phyloP scores from a whole-genome alignment of 2,797 vertebrate genomes.

The Clarias fuscus region DNA sequence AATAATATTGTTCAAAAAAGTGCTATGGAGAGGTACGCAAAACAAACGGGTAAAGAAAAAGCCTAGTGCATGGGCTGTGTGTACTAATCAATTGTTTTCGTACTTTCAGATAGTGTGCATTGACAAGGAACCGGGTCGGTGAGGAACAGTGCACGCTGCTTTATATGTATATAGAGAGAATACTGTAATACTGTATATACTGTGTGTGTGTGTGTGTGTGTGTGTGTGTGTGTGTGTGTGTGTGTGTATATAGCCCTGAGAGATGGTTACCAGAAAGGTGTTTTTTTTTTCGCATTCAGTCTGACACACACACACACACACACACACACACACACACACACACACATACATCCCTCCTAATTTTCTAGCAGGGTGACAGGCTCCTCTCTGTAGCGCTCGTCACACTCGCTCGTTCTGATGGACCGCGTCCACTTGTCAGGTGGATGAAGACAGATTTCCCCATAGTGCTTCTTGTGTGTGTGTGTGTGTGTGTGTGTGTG shows the following conservation, averaged over 20 bases:
- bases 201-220: background rate
- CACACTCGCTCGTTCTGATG: conserved; percentile 18
- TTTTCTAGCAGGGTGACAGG: conserved; percentile 28
- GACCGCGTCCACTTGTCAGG: conserved; percentile 34
- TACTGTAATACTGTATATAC: too few relatives aligned
- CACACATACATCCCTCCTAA: background rate
- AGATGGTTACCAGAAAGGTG: background rate
- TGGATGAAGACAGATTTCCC: conserved; percentile 29
- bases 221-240: background rate
- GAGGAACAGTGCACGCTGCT: background rate
- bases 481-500: background rate
- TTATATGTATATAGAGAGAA: too few relatives aligned
- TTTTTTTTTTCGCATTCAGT: background rate
- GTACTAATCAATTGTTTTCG: background rate
- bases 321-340: conserved; percentile 18
- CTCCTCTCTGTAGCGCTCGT: conserved; percentile 27
- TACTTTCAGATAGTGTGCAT: background rate
- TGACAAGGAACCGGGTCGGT: too few relatives aligned
- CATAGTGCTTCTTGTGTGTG: background rate
- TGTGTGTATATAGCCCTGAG: background rate
- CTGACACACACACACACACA: background rate
- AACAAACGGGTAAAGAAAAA: background rate
- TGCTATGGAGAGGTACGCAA: background rate
- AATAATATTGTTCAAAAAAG: background rate
- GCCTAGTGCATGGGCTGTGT: too few relatives aligned